Percentiles rank a stretch among this genome's conserved stretches.
Evolutionary conservation across 2,797 vertebrate genomes (phyloP).

Genomic region (Clarias platycephalus): DNA sequence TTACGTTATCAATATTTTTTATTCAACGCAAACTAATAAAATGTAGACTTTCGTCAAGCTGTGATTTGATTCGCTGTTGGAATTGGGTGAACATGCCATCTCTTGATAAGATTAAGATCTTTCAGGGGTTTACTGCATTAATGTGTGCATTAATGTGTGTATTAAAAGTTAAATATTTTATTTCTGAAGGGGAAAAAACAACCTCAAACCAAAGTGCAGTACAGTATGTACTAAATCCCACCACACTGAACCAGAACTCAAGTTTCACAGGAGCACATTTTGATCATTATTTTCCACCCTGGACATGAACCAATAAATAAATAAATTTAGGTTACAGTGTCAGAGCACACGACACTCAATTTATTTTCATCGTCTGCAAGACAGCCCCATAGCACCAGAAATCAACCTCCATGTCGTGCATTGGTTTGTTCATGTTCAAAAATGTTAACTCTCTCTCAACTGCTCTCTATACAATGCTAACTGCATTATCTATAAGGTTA

Average conservation of each 20-base stretch:
- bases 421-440: not conserved
- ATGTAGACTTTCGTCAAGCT: too few species aligned
- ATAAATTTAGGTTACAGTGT: not conserved
- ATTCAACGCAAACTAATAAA: too few species aligned
- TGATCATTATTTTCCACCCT: not conserved
- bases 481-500: not conserved
- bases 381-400: not conserved
- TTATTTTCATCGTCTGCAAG: not conserved
- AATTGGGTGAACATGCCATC: too few species aligned
- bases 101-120: too few species aligned
- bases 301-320: not conserved
- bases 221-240: not conserved
- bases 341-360: not conserved
- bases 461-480: not conserved
- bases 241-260: not conserved
- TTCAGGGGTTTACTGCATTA: too few species aligned
- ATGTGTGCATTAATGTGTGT: too few species aligned
- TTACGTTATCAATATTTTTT: too few species aligned
- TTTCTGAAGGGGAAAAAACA: not conserved
- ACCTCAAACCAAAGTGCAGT: not conserved
- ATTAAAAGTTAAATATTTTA: not conserved
- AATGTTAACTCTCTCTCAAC: not conserved
- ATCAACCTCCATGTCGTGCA: not conserved
- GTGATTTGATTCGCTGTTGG: too few species aligned
- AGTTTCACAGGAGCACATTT: not conserved